phyloP scores from a whole-genome alignment of 2,888 invertebrate species.

The Synergus itoensis region DNA sequence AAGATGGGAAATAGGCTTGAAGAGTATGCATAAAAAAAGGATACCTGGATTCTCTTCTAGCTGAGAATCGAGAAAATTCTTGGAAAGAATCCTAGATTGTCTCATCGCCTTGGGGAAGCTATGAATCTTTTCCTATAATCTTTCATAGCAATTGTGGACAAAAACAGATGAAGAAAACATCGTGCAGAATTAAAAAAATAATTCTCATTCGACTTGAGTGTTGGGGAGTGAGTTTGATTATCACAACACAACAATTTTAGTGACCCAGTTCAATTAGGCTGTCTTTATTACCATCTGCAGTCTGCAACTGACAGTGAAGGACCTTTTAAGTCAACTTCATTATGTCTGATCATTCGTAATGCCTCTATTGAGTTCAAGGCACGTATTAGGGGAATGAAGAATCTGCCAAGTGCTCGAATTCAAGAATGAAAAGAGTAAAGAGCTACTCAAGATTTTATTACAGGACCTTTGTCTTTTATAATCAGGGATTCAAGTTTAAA shows the following conservation, averaged over 20 bases:
- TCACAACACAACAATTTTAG: background rate
- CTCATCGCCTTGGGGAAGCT: background rate
- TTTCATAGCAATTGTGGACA: too few species aligned
- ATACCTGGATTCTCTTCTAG: background rate
- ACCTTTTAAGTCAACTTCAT: constrained; percentile 60
- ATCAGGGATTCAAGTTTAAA: background rate
- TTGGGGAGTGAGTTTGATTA: background rate
- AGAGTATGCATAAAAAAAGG: background rate
- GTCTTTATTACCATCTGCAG: constrained; percentile 40
- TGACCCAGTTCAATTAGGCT: constrained; percentile 48
- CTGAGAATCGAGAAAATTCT: background rate
- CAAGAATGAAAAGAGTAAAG: background rate
- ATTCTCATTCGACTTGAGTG: background rate
- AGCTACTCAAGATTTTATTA: background rate
- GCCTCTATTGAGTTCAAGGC: constrained; percentile 68
- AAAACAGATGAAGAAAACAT: too few species aligned
- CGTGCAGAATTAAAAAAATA: background rate
- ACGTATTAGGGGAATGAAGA: background rate
- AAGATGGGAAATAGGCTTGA: background rate
- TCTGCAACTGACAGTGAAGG: constrained; percentile 41
- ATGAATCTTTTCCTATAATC: background rate
- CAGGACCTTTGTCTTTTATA: background rate
- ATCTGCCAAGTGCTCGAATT: background rate
- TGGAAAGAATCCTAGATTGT: background rate
- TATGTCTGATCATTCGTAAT: constrained; percentile 62